phyloP scores from a whole-genome alignment of 1,140 invertebrate species.

The Drosophila miranda region DNA sequence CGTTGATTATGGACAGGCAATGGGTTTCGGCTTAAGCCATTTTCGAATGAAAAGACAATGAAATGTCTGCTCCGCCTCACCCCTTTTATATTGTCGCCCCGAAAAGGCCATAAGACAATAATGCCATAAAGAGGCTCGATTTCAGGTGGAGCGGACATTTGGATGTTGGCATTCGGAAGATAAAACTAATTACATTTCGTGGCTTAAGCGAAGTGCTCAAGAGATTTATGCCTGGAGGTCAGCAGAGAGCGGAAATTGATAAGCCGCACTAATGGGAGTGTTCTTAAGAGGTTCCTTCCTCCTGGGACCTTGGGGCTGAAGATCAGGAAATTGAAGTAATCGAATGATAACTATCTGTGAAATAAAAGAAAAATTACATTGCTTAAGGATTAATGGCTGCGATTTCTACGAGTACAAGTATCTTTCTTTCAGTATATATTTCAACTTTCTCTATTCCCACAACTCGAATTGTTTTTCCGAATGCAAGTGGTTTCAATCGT shows the following conservation, averaged over 20 bases:
- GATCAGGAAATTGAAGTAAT: constrained; percentile 34
- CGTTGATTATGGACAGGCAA: constrained; percentile 80
- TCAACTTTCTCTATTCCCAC: constrained; percentile 5
- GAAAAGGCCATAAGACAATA: constrained; percentile 65
- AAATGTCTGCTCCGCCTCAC: constrained; percentile 40
- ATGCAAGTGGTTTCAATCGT: constrained; percentile 17
- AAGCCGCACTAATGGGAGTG: constrained; percentile 42
- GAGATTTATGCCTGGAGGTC: constrained; percentile 48
- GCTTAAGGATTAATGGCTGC: neutral
- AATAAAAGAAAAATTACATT: neutral
- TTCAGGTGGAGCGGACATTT: constrained; percentile 43
- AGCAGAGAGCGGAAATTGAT: constrained; percentile 42
- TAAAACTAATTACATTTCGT: constrained; percentile 63
- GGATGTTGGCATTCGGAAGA: constrained; percentile 35
- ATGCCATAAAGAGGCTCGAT: constrained; percentile 71
- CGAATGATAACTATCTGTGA: constrained; percentile 19
- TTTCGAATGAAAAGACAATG: constrained; percentile 80
- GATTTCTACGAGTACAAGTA: too few species aligned
- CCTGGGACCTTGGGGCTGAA: neutral
- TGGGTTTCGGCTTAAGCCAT: constrained; percentile 70
- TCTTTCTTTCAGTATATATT: too few species aligned
- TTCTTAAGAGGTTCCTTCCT: constrained; percentile 46
- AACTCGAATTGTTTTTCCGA: neutral
- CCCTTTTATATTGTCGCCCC: neutral
- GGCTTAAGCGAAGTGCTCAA: constrained; percentile 39